Evolutionary conservation across 1,140 invertebrate genomes (phyloP).

Genomic region (Drosophila pruinosa): DNA sequence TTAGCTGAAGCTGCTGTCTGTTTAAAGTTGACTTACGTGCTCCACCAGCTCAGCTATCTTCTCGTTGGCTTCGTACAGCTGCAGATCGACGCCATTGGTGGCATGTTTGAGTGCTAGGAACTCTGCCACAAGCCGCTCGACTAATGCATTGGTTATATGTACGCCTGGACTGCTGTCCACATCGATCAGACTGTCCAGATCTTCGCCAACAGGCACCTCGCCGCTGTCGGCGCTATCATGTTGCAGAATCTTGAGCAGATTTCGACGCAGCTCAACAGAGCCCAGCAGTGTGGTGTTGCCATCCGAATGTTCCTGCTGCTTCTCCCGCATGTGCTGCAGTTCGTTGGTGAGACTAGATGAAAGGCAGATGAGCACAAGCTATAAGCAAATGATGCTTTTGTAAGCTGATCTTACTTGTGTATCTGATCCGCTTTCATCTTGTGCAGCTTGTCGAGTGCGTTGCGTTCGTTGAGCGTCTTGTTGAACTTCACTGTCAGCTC

Average conservation of each 20-base stretch:
- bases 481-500: conserved; percentile 60
- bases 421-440: conserved; percentile 81
- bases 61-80: conserved; percentile 82
- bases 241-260: conserved; percentile 73
- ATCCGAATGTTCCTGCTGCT: conserved; percentile 37
- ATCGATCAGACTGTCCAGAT: conserved; percentile 76
- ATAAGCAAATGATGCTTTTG: background rate
- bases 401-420: conserved; percentile 38
- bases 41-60: conserved; percentile 81
- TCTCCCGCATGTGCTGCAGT: conserved; percentile 65
- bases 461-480: conserved; percentile 67
- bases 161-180: conserved; percentile 43
- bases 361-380: background rate
- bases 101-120: conserved; percentile 70
- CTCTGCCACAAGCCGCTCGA: conserved; percentile 73
- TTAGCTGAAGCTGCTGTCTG: background rate
- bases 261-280: conserved; percentile 65
- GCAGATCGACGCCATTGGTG: conserved; percentile 73
- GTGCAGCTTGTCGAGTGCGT: conserved; percentile 74
- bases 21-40: conserved; percentile 51
- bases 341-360: conserved; percentile 61
- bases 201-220: conserved; percentile 30
- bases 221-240: conserved; percentile 55
- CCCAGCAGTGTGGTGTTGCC: conserved; percentile 18
- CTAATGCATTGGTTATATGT: conserved; percentile 55